Base-by-base conservation (phyloP, 1,140 invertebrate species). In the Cyclargus thomasi region DNA sequence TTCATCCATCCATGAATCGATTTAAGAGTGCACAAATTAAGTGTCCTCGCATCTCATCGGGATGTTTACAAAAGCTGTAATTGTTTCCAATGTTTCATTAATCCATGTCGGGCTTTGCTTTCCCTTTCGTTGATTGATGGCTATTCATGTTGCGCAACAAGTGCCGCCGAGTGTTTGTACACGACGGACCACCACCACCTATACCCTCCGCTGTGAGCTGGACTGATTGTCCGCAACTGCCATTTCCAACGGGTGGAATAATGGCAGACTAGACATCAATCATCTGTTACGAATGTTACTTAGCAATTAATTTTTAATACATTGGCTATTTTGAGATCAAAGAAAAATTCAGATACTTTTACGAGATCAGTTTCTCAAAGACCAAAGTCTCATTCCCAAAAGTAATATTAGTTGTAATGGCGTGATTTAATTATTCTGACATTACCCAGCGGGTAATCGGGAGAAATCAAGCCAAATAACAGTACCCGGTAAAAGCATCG, bases 381-480 rank as follows among this genome's bases (percentile, higher is more conserved):
- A 7, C 8, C 29, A 8, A 29, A 29, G 8, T 6, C 29, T 29
- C 29, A 29, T 29, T 4, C 39, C 39, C 39, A 8, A 47, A 29
- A 4, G 39, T 16, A 1, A 8, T 16, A 47, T 47, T 47, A 14
- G 10, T 3, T 16, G 39, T 47, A 47, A 47, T 47, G 10, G 3
- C 14, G 39, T 47, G 14, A 47, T 16, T 47, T 47, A 59, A 20
- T 21, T 59, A 20, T n/a, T n/a, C n/a, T 20, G 55, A 59, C 55
- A 59, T 18, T 22, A 59, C 20, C 20, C 55, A 59, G 21, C 55
- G 55, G 11, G 10, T 59, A 59, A 20, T 20, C 18, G 20, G 20
- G 55, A 59, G 17, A 59, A 59, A 59, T 59, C 55, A 59, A 59
- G 18, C 4, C n/a, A 59, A 21, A 59, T 20, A 59, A 21, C 55